These are phyloP conservation scores for Tipula unca DNA, from an alignment of 2,888 invertebrate genomes.

Conservation along the genomic window DNA sequence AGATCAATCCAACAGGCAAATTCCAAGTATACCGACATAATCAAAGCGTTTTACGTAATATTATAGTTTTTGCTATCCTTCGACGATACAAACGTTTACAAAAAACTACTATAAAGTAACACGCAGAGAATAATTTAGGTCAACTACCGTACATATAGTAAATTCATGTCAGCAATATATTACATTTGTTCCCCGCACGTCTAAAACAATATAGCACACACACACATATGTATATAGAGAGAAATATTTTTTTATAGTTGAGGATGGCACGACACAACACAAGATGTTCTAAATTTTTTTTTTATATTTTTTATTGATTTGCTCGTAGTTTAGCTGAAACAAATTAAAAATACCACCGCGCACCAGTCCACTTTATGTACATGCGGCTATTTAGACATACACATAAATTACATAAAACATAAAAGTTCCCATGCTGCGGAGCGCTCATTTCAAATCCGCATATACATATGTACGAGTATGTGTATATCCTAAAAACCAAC, in stretches of 20 bases:
- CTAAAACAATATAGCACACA: background rate
- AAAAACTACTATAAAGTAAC: too few relatives aligned
- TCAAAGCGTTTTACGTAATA: too few relatives aligned
- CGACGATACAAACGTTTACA: too few relatives aligned
- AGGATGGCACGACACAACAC: background rate
- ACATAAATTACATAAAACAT: background rate
- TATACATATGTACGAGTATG: too few relatives aligned
- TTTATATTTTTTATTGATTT: background rate
- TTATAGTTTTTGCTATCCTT: too few relatives aligned
- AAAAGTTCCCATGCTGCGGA: background rate
- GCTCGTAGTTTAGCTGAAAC: background rate
- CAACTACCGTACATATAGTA: background rate
- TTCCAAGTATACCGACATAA: too few relatives aligned
- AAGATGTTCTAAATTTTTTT: background rate
- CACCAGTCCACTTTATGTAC: background rate
- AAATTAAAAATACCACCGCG: background rate
- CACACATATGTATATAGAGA: too few relatives aligned
- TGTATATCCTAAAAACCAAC: background rate
- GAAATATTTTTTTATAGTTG: background rate
- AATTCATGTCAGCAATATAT: background rate
- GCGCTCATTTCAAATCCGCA: background rate
- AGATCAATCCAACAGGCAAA: too few relatives aligned
- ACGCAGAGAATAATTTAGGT: background rate
- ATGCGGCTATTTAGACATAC: background rate
- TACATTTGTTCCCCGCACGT: background rate